Evolutionary conservation across 2,888 invertebrate species (phyloP).

Genomic region (Bellardia bayeri): DNA sequence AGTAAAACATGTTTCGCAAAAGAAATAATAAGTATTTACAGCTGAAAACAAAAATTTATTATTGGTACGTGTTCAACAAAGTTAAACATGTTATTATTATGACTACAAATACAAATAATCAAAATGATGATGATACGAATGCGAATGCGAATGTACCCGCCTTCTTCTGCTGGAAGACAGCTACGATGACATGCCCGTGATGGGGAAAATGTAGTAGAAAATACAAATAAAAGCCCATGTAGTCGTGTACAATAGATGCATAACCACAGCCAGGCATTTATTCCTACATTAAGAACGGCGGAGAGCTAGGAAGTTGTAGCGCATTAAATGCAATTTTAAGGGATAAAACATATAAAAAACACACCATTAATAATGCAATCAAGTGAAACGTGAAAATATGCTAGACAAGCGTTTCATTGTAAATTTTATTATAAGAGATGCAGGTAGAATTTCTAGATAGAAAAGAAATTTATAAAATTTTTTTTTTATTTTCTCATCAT

Average conservation of each 20-base stretch:
- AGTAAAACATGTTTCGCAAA: conserved; percentile 23
- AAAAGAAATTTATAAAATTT: background rate
- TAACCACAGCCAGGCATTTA: conserved; percentile 27
- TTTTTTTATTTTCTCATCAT: no score
- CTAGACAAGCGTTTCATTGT: background rate
- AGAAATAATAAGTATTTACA: conserved; percentile 9
- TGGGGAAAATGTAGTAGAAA: conserved; percentile 23
- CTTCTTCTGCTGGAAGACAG: background rate
- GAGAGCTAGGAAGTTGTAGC: background rate
- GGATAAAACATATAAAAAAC: conserved; percentile 34
- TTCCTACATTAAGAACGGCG: background rate
- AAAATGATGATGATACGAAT: conserved; percentile 47
- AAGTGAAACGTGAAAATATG: conserved; percentile 46
- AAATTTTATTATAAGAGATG: background rate
- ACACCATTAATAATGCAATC: conserved; percentile 35
- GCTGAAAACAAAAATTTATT: conserved; percentile 57
- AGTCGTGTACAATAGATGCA: conserved; percentile 29
- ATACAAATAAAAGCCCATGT: conserved; percentile 33
- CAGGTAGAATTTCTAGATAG: background rate
- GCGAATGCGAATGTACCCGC: conserved; percentile 18
- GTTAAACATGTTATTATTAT: conserved; percentile 64
- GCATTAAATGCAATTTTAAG: conserved; percentile 29
- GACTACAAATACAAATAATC: conserved; percentile 28
- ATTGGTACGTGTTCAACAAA: conserved; percentile 73
- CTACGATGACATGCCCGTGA: background rate